Conservation (phyloP, 2,113 vertebrate genomes). For the Hypocryptadius cinnamomeus region DNA sequence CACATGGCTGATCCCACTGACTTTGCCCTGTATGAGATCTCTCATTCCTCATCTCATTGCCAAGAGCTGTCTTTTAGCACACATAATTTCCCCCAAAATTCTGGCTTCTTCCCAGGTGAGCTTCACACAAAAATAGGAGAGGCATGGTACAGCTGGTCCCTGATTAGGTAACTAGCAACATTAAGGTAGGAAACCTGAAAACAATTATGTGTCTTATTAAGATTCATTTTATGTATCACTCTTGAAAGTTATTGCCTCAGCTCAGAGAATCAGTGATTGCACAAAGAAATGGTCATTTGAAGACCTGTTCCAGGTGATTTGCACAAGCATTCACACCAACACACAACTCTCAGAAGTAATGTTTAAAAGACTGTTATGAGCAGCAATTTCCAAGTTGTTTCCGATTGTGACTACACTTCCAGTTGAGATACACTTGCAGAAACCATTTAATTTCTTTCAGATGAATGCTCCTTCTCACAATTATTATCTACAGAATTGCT, state of each 20-base stretch:
- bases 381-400: constrained; percentile 35
- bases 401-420: constrained; percentile 3
- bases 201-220: neutral
- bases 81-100: constrained; percentile 4
- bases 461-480: constrained; percentile 9
- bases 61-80: neutral
- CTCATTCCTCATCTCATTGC: neutral
- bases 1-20: neutral
- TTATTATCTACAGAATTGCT: neutral
- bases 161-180: neutral
- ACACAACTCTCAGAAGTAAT: neutral
- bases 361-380: neutral
- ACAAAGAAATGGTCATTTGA: neutral
- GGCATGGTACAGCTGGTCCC: neutral
- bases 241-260: neutral
- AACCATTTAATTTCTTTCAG: constrained; percentile 41
- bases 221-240: neutral
- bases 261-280: neutral
- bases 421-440: constrained; percentile 27
- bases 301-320: neutral
- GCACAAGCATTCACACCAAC: neutral
- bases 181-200: neutral
- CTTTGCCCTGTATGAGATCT: constrained; percentile 4
- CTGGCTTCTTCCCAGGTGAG: constrained; percentile 15
- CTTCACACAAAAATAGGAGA: neutral